Base-by-base conservation (phyloP, 2,888 invertebrate species). In the Cheilosia impressa region DNA sequence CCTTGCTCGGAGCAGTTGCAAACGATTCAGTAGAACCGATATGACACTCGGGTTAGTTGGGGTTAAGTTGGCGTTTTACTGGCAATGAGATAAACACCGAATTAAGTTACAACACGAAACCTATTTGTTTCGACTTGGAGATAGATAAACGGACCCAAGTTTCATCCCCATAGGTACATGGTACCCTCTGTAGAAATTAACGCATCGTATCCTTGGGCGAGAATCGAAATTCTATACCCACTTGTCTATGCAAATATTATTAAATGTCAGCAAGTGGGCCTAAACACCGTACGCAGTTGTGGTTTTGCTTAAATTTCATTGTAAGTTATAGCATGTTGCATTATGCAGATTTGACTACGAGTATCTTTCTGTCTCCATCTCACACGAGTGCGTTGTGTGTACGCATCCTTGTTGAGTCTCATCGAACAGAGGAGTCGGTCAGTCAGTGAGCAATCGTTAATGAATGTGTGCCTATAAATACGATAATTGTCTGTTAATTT, bases 401-500 rank as follows among this genome's bases (percentile, higher is more conserved):
- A 60, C 34, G 52, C 55, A 72, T 65, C 50, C 57, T 58, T 76
- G 75, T 66, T 71, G 77, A 77, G 72, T 77, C n/a, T n/a, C n/a
- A 72, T 62, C 63, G 63, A 71, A 76, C 60, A 71, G 65, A 55
- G 45, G 50, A 58, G 57, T 53, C 55, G 62, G 53, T 78, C 34
- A 43, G 15, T 17, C 9, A 19, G 62, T 43, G 58, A 13, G 38
- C 47, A 53, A 72, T 80, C 80, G 80, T 80, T 80, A 80, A 80
- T 68, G 73, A 80, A 80, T 73, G 81, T 87, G 81, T 82, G 87
- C 76, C 87, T 84, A 87, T 87, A 87, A 87, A 87, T 85, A 84
- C 87, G 87, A 87, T 88, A 88, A 88, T 88, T 88, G 88, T 88
- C 88, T 88, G 87, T 88, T 88, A 87, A 88, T 88, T 88, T 88